Conservation (phyloP, 2,797 vertebrate species). For the Pitangus sulphuratus region DNA sequence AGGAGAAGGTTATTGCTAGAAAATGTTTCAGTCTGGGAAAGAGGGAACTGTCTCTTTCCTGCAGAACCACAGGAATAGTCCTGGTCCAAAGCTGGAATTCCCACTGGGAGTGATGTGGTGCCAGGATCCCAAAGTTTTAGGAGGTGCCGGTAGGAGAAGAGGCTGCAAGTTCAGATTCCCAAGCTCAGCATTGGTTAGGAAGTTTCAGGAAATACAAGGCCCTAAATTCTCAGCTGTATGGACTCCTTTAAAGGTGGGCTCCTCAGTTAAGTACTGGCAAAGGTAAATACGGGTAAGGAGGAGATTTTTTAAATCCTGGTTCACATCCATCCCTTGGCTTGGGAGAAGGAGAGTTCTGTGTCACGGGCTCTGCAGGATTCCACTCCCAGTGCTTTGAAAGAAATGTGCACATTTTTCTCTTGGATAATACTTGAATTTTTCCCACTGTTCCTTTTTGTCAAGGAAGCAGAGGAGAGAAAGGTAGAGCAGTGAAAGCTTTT, state of each 20-base stretch:
- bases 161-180: background rate
- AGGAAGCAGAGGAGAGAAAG: background rate
- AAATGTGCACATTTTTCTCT: background rate
- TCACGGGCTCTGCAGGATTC: background rate
- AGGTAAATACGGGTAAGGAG: background rate
- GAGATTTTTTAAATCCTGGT: background rate
- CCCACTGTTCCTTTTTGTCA: background rate
- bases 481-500: background rate
- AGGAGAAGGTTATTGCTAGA: background rate
- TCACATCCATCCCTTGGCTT: background rate
- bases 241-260: background rate
- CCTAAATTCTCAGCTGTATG: background rate
- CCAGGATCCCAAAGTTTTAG: background rate
- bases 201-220: background rate
- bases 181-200: background rate
- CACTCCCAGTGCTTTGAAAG: background rate
- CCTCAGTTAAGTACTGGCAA: background rate
- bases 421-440: background rate
- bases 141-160: background rate
- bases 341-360: background rate
- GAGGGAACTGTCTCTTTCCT: background rate
- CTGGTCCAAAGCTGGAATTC: slow-evolving; percentile 6
- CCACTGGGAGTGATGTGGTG: background rate
- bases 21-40: background rate
- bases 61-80: background rate